Evolutionary conservation across 1,140 invertebrate species (phyloP).

Genomic region (Campoletis sonorensis): DNA sequence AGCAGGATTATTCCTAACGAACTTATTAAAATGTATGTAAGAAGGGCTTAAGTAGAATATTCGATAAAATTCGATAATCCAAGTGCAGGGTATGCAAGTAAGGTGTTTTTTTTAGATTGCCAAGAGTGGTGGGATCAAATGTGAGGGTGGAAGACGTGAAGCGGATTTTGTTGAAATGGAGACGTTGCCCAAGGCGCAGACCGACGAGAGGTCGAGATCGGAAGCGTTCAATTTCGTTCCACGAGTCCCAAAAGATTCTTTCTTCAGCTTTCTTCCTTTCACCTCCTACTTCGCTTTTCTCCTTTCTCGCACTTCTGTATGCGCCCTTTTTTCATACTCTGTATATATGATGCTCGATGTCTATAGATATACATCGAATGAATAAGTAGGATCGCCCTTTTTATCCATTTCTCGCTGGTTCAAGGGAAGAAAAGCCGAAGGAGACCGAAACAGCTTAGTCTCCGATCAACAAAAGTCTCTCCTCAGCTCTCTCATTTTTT

Average conservation of each 20-base stretch:
- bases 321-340: no score
- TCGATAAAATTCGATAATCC: slow-evolving; percentile 1
- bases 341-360: neutral
- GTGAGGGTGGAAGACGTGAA: slow-evolving; percentile 30
- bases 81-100: slow-evolving; percentile 1
- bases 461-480: slow-evolving; percentile 21
- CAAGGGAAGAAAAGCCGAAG: neutral
- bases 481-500: slow-evolving; percentile 31
- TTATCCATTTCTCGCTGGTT: neutral
- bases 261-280: slow-evolving; percentile 40
- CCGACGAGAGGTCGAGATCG: slow-evolving; percentile 47
- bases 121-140: neutral
- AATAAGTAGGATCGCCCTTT: slow-evolving; percentile 2
- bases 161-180: slow-evolving; percentile 48
- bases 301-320: slow-evolving; percentile 16
- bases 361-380: neutral
- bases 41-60: neutral
- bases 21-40: neutral
- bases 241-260: slow-evolving; percentile 61
- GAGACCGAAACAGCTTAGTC: slow-evolving; percentile 23
- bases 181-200: slow-evolving; percentile 50
- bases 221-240: slow-evolving; percentile 64
- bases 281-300: slow-evolving; percentile 26
- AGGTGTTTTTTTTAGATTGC: slow-evolving; percentile 5
- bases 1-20: neutral